Percentiles rank a stretch among this genome's conserved stretches.
Evolutionary conservation across 1,140 invertebrate genomes (phyloP).

Genomic region (Gerris buenoi): DNA sequence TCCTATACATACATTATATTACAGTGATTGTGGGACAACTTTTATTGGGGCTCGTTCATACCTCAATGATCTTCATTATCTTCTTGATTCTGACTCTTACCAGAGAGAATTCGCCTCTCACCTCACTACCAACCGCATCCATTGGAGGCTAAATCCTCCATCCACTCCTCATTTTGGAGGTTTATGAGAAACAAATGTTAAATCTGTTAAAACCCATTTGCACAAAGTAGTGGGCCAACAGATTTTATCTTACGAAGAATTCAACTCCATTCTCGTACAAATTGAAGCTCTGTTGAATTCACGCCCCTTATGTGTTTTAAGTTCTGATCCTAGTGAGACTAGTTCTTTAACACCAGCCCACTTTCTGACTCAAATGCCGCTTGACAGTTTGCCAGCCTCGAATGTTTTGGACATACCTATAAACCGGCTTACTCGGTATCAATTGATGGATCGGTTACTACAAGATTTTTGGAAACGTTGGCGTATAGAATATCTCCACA

Average conservation of each 20-base stretch:
- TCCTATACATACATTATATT: background rate
- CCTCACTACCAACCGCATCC: background rate
- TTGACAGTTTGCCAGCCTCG: background rate
- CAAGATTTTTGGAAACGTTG: slow-evolving; percentile 27
- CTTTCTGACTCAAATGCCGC: background rate
- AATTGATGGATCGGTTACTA: slow-evolving; percentile 17
- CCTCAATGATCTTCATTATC: background rate
- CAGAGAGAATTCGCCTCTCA: background rate
- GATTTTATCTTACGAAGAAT: slow-evolving; percentile 24
- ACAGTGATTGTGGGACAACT: slow-evolving; percentile 11
- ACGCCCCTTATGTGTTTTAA: slow-evolving; percentile 21
- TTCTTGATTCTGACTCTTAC: background rate
- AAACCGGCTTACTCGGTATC: slow-evolving; percentile 5
- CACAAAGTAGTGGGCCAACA: slow-evolving; percentile 10
- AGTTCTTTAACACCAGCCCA: slow-evolving; percentile 19
- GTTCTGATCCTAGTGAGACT: slow-evolving; percentile 22
- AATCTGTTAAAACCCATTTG: slow-evolving; percentile 20
- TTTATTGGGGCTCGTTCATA: slow-evolving; percentile 12
- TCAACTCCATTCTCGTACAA: slow-evolving; percentile 22
- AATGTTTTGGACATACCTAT: background rate
- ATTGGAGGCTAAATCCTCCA: slow-evolving; percentile 7
- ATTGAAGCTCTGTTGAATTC: slow-evolving; percentile 21
- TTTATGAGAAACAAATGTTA: slow-evolving; percentile 20
- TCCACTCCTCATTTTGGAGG: slow-evolving; percentile 10
- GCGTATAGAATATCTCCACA: slow-evolving; percentile 24